Base-by-base conservation (phyloP, 2,797 vertebrate species). In the Pseudocheirus occidentalis region DNA sequence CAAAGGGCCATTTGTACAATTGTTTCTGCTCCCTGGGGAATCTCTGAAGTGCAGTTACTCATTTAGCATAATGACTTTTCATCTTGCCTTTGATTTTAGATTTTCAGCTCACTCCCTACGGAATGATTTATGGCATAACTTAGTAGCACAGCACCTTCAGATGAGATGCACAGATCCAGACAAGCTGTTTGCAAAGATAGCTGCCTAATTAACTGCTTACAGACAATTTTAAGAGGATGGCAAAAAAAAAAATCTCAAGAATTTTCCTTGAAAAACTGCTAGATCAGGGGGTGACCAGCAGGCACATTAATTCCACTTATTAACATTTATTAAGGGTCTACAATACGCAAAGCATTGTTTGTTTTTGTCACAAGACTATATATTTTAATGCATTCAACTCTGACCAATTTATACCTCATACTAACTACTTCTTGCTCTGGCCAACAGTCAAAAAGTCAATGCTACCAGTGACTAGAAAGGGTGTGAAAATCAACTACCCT, bases 241-340 rank as follows among this genome's bases (percentile, higher is more conserved):
- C 29, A 92, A n/a, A 73, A 81, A 66, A 66, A 55, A 55, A 66
- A 66, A 46, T 81, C 9, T 46, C 18, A 81, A 91, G 90, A 90
- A 90, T 9, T 55, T 94, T 58, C 94, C 92, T 54, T 29, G 29
- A 95, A 95, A 92, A 52, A 53, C 50, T 34, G 10, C 9, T 92
- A 7, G 55, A 53, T 90, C 13, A 10, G 5, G 24, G 34, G 40
- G 73, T 46, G 40, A 46, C 73, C 73, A 81, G 40, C 40, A 46
- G 21, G 18, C 73, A 81, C 2, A 1, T 81, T 27, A 46, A 81
- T 81, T 81, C 73, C 73, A 81, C 46, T 27, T 81, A 81, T n/a
- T 40, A 40, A 40, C n/a, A 81, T 81, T 81, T 81, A 81, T 81
- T 27, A 81, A 81, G 40, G 46, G 40, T 27, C n/a, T 46, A 24